These are phyloP conservation scores for Folsomia candida DNA, from an alignment of 2,888 invertebrate species.

Conservation along the genomic window DNA sequence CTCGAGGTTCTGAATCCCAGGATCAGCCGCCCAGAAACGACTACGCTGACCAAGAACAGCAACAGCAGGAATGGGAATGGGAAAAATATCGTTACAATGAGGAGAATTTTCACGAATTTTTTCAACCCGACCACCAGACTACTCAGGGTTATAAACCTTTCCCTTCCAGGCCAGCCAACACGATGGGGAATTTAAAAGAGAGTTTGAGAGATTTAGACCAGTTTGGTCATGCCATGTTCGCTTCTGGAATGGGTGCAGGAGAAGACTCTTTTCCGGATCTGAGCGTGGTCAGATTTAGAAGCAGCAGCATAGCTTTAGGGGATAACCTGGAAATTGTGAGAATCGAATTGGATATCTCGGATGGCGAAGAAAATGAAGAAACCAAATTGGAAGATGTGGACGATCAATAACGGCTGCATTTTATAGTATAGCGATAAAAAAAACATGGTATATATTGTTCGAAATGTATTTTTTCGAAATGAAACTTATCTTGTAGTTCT, in stretches of 20 bases:
- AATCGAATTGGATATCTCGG: constrained; percentile 1
- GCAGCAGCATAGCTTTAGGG: constrained; percentile 6
- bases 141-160: no score
- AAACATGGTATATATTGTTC: background rate
- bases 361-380: constrained; percentile 6
- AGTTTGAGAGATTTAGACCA: background rate
- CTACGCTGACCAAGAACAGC: no score
- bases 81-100: background rate
- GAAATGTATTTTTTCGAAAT: background rate
- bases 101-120: background rate
- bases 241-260: background rate
- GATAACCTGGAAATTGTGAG: constrained; percentile 3
- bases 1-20: background rate
- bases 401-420: background rate
- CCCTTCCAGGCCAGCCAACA: no score
- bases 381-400: constrained; percentile 5
- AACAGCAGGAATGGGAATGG: background rate
- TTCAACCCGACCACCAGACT: background rate
- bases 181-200: background rate
- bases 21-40: no score
- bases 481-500: no score
- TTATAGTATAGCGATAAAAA: background rate
- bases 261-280: background rate
- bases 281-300: background rate
- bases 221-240: background rate